Percentiles rank a stretch among this genome's conserved stretches.
phyloP scores from a whole-genome alignment of 35 echinoderm and acorn worm species.

The Heliocidaris erythrogramma region DNA sequence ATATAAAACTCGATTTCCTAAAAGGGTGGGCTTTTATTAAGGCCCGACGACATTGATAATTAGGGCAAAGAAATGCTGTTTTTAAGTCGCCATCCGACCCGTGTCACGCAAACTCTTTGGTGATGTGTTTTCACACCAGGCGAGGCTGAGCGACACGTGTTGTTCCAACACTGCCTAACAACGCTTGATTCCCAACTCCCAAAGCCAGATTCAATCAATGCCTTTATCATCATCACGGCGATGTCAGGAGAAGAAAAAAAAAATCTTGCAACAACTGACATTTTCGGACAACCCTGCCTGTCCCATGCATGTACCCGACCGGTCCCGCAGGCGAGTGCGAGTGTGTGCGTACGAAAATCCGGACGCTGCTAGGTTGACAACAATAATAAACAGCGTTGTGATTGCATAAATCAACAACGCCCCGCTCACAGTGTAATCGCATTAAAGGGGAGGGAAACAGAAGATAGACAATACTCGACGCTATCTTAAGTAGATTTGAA shows the following conservation, averaged over 20 bases:
- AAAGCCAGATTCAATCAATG: neutral
- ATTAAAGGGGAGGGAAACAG: neutral
- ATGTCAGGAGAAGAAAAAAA: neutral
- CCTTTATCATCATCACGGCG: neutral
- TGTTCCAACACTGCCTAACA: neutral
- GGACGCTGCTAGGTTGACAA: neutral
- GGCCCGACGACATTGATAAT: neutral
- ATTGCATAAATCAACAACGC: neutral
- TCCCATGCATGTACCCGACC: neutral
- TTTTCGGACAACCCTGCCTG: neutral
- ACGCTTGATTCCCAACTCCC: neutral
- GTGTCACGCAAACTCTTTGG: neutral
- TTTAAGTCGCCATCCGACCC: neutral
- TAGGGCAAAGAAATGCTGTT: neutral
- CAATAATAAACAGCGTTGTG: neutral
- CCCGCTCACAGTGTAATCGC: neutral
- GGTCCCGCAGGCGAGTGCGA: neutral
- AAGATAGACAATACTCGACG: neutral
- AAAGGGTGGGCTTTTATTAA: neutral
- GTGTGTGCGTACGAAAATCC: neutral
- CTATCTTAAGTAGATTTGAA: neutral
- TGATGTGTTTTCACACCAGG: slow-evolving; percentile 1
- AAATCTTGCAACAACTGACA: neutral
- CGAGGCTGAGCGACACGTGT: neutral
- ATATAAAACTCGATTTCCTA: neutral